Evolutionary conservation across 2,888 invertebrate species (phyloP), one percentile per base, ranked within the genome.

Genomic region (Ceraclea dissimilis): DNA sequence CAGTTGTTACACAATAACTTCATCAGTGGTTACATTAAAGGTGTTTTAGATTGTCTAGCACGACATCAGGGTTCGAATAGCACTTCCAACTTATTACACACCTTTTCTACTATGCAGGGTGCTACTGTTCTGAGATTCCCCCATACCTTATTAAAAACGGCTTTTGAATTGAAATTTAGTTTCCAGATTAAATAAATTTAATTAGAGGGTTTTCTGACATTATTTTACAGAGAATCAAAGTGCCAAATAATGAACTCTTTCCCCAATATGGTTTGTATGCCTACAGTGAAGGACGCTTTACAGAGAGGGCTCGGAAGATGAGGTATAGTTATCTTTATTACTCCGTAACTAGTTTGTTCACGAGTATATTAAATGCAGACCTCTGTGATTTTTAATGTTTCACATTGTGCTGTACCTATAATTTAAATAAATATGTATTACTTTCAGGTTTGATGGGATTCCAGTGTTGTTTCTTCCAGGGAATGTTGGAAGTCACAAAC

Each of bases 401-500:
- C 11, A n/a, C n/a, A n/a, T n/a, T n/a, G n/a, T n/a, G n/a, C n/a
- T n/a, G n/a, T n/a, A n/a, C n/a, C n/a, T n/a, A n/a, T n/a, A 31
- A 31, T 31, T 31, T 31, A 6, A 31, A 31, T 11, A 31, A 31
- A 31, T 8, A 31, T 31, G 11, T 31, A 8, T 31, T 31, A 31
- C 6, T 58, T 60, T 60, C 62, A 78, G 78, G 67, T 91, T 91
- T 72, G 81, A 81, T 67, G 97, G 97, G 1, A 88, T 95, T 49
- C 97, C 98, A 5, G 91, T 98, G 0, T 78, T 98, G 50, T 98
- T 93, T 74, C 80, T 98, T 57, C 97, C 96, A 16, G 98, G 98
- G 11, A 97, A 95, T 75, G 88, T 88, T 47, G 98, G 97, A 0
- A 96, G 95, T 44, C 85, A 89, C 67, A 91, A 89, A 74, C 95